Percentiles rank a stretch among this genome's conserved stretches.
These are phyloP conservation scores for Aviceda subcristata DNA, from an alignment of 2,113 vertebrate genomes.

Conservation along the genomic window DNA sequence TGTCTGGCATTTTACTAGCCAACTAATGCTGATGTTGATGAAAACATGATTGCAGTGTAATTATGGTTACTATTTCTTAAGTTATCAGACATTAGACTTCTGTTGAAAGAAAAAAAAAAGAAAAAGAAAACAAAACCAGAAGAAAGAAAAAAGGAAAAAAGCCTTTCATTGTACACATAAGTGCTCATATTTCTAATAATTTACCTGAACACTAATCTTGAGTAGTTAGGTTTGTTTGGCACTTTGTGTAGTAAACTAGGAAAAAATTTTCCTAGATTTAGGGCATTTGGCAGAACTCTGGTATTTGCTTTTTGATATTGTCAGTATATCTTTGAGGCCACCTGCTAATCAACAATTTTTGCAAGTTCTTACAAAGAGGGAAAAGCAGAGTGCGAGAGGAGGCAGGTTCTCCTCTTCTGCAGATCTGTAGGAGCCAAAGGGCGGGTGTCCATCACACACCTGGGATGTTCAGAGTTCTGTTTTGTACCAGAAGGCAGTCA, in stretches of 20 bases:
- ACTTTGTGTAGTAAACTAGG: neutral
- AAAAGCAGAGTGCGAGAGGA: neutral
- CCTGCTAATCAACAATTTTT: neutral
- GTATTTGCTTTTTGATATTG: neutral
- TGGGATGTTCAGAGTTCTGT: neutral
- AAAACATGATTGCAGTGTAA: neutral
- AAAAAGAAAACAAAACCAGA: too few species aligned
- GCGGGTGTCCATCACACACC: neutral
- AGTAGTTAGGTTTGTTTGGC: neutral
- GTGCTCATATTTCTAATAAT: neutral
- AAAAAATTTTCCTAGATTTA: neutral
- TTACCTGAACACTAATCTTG: neutral
- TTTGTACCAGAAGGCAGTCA: neutral
- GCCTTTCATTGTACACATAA: accelerated
- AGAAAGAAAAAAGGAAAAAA: neutral
- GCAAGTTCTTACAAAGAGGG: neutral
- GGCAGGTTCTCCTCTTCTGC: neutral
- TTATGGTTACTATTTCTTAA: neutral
- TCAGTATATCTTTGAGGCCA: neutral
- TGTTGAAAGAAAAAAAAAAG: neutral
- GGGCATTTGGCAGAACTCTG: neutral
- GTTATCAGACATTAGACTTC: neutral
- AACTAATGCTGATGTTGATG: neutral
- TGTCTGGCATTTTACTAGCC: neutral
- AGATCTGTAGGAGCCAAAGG: neutral